A percentile compares a stretch with the other conserved stretches of the same genome.
phyloP scores from a whole-genome alignment of 1,140 invertebrate genomes.

The Idris sp. region DNA sequence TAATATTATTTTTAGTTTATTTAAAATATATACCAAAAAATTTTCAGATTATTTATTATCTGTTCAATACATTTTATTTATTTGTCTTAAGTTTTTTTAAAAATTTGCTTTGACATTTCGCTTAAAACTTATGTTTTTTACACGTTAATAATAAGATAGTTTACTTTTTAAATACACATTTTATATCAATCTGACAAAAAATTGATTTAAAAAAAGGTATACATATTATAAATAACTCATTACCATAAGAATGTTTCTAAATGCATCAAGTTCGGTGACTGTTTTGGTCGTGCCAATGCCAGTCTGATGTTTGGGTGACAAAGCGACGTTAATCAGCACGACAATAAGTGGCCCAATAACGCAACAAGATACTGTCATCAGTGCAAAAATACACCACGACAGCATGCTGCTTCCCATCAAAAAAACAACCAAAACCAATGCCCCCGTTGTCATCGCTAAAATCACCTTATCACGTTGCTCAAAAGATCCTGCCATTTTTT shows the following conservation, averaged over 20 bases:
- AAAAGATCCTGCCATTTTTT: constrained; percentile 9
- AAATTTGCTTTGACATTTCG: no score
- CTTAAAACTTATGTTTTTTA: no score
- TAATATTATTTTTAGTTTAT: no score
- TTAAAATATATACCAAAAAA: no score
- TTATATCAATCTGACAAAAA: no score
- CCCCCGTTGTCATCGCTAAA: constrained; percentile 7
- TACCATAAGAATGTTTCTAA: constrained; percentile 78
- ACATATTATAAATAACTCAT: constrained; percentile 11
- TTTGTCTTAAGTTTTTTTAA: no score
- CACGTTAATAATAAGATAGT: no score
- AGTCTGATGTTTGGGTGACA: constrained; percentile 79
- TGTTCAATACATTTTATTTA: no score
- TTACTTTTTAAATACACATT: no score
- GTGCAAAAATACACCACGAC: constrained; percentile 66
- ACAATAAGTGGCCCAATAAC: constrained; percentile 73
- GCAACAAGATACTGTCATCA: constrained; percentile 71
- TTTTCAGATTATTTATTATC: no score
- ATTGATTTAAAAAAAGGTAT: no score
- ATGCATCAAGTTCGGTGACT: constrained; percentile 76
- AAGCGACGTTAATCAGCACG: constrained; percentile 76
- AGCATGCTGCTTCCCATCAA: constrained; percentile 64
- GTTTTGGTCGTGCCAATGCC: constrained; percentile 74
- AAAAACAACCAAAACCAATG: constrained; percentile 13
- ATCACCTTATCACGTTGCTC: constrained; percentile 9